Evolutionary conservation across 1,140 invertebrate species (phyloP).

Genomic region (Philopotamus ludificatus): DNA sequence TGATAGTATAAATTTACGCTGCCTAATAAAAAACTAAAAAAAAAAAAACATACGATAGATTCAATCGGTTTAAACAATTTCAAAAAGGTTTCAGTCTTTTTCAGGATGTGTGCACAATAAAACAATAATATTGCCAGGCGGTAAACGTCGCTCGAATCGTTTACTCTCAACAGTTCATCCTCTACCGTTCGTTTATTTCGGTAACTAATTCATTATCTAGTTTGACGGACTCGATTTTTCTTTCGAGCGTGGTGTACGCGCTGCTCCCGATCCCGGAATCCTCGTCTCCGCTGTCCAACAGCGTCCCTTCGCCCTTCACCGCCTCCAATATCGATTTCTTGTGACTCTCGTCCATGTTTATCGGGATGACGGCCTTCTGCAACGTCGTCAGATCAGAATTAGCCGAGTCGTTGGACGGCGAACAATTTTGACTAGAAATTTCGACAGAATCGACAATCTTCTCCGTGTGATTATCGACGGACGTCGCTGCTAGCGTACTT

Average conservation of each 20-base stretch:
- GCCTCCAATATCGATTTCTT: constrained; percentile 43
- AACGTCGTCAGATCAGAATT: constrained; percentile 17
- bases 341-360: constrained; percentile 21
- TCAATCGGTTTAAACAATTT: not conserved
- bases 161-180: too few relatives aligned
- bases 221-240: constrained; percentile 45
- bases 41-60: not conserved
- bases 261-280: constrained; percentile 62
- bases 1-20: not conserved
- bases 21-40: not conserved
- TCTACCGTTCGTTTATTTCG: not conserved
- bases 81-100: constrained; percentile 2
- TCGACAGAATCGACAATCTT: not conserved
- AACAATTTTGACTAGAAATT: not conserved
- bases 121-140: constrained; percentile 3
- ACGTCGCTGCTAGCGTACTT: not conserved
- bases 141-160: too few relatives aligned
- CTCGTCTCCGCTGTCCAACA: constrained; percentile 60
- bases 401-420: not conserved
- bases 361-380: constrained; percentile 33
- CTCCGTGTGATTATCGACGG: not conserved
- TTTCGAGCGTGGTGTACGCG: constrained; percentile 56
- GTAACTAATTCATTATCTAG: not conserved
- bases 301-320: constrained; percentile 58
- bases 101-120: not conserved